Conservation (phyloP, 1,140 invertebrate species). For the Cherax quadricarinatus region DNA sequence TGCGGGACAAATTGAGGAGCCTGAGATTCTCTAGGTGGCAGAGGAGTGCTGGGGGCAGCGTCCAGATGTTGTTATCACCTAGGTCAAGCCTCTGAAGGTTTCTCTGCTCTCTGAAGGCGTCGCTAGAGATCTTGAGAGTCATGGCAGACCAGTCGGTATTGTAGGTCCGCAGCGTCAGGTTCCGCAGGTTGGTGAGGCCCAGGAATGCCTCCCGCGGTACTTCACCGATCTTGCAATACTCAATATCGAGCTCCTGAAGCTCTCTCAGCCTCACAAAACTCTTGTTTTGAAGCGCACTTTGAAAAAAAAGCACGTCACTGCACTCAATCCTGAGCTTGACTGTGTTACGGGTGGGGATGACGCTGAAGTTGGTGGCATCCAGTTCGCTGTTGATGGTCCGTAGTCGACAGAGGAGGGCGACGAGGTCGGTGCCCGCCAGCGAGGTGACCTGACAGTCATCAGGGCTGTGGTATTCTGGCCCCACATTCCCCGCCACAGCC, state of each 20-base stretch:
- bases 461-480: slow-evolving; percentile 83
- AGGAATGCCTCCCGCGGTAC: slow-evolving; percentile 84
- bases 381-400: slow-evolving; percentile 88
- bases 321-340: slow-evolving; percentile 84
- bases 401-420: slow-evolving; percentile 84
- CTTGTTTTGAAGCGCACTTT: slow-evolving; percentile 83
- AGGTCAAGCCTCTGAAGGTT: slow-evolving; percentile 81
- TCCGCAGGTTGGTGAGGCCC: slow-evolving; percentile 82
- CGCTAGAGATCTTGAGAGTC: slow-evolving; percentile 84
- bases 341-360: slow-evolving; percentile 82
- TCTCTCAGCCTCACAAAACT: slow-evolving; percentile 86
- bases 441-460: slow-evolving; percentile 88
- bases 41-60: slow-evolving; percentile 84
- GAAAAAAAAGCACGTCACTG: slow-evolving; percentile 84
- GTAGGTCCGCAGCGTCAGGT: slow-evolving; percentile 84
- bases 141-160: slow-evolving; percentile 87
- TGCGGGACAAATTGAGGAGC: slow-evolving; percentile 85
- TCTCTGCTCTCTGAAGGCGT: slow-evolving; percentile 77
- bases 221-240: slow-evolving; percentile 87
- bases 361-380: slow-evolving; percentile 91
- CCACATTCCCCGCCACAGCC: slow-evolving; percentile 49
- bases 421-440: slow-evolving; percentile 73
- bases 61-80: slow-evolving; percentile 88
- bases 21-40: slow-evolving; percentile 85
- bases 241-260: slow-evolving; percentile 84